These are phyloP conservation scores for Pelmatolapia mariae DNA, from an alignment of 2,113 vertebrate genomes.

Conservation along the genomic window DNA sequence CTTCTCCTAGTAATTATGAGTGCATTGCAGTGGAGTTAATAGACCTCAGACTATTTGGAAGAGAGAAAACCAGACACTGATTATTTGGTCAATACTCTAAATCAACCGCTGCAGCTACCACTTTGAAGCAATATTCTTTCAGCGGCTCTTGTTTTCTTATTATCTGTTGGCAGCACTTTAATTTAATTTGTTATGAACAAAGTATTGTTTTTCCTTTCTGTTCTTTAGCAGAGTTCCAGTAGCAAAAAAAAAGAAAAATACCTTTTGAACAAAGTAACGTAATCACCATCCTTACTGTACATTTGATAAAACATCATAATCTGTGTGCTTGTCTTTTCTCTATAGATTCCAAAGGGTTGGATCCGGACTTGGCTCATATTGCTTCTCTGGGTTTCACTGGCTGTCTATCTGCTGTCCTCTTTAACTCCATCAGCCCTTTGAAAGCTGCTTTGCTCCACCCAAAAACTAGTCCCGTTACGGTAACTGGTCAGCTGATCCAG, in stretches of 20 bases:
- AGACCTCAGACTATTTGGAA: not conserved
- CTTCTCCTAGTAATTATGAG: not conserved
- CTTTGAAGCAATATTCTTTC: not conserved
- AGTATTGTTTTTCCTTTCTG: not conserved
- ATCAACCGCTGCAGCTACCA: not conserved
- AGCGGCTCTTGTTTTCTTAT: not conserved
- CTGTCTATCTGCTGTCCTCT: constrained; percentile 86
- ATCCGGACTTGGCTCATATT: not conserved
- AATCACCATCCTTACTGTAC: rapidly evolving
- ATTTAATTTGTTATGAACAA: not conserved
- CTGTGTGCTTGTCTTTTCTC: not conserved
- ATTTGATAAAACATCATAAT: not conserved
- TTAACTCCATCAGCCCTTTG: constrained; percentile 85
- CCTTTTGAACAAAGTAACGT: rapidly evolving
- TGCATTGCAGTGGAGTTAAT: not conserved
- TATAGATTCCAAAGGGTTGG: not conserved
- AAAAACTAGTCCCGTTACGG: constrained; percentile 64
- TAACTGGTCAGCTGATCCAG: constrained; percentile 76
- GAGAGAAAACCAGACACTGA: not conserved
- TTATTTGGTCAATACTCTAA: not conserved
- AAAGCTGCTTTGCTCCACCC: constrained; percentile 81
- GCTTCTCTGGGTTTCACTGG: constrained; percentile 69
- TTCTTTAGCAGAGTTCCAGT: not conserved
- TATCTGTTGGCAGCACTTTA: not conserved
- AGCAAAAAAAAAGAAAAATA: not conserved